Evolutionary conservation across 2,113 vertebrate species (phyloP).

Genomic region (Halichoeres trimaculatus): DNA sequence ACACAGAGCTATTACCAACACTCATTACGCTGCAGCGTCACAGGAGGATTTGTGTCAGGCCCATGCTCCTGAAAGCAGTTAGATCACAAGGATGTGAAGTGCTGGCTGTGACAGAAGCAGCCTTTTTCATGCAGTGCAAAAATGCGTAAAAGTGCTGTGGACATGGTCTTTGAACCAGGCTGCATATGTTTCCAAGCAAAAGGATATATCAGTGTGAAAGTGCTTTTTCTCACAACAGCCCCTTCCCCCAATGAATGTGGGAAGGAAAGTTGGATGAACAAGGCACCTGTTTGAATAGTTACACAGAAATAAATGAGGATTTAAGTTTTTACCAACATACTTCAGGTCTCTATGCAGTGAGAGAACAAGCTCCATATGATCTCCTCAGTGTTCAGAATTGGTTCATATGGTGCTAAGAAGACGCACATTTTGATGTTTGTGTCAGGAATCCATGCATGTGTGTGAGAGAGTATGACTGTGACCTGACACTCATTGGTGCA

Average conservation of each 20-base stretch:
- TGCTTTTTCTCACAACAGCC: neutral
- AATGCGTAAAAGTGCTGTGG: conserved; percentile 56
- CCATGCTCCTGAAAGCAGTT: conserved; percentile 47
- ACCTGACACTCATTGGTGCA: conserved; percentile 55
- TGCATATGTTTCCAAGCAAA: conserved; percentile 52
- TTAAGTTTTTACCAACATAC: conserved; percentile 58
- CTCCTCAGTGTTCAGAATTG: conserved; percentile 64
- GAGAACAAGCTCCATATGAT: conserved; percentile 48
- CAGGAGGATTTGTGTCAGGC: conserved; percentile 64
- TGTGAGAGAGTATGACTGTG: no score
- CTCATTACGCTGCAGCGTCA: conserved; percentile 51
- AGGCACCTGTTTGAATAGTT: conserved; percentile 74
- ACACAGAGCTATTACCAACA: conserved; percentile 53
- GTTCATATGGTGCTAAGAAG: conserved; percentile 36
- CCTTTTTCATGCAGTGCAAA: conserved; percentile 63
- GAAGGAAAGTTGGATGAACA: conserved; percentile 66
- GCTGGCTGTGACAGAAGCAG: conserved; percentile 54
- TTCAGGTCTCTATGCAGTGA: conserved; percentile 52
- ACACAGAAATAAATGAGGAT: conserved; percentile 60
- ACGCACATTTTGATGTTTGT: conserved; percentile 25
- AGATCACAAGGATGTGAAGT: conserved; percentile 68
- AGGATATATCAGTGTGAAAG: conserved; percentile 49
- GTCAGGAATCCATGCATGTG: conserved; percentile 15
- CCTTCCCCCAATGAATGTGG: conserved; percentile 21
- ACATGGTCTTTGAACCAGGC: conserved; percentile 45